Percentiles rank a stretch among this genome's conserved stretches.
Evolutionary conservation across 2,797 vertebrate genomes (phyloP).

Genomic region (Spondyliosoma cantharus): DNA sequence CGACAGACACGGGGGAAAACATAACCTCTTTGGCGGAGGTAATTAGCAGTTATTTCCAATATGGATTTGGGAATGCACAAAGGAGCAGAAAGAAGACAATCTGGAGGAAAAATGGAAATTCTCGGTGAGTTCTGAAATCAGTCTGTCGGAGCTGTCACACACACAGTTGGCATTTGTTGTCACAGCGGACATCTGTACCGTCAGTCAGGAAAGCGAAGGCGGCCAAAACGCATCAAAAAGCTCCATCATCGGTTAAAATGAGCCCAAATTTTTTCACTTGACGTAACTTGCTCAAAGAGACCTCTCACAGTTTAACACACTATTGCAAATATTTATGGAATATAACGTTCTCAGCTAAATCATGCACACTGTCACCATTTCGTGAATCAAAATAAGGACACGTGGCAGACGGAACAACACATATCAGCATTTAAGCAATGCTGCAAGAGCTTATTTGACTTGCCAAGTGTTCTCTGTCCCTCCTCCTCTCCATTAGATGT

Average conservation of each 20-base stretch:
- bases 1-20: no score
- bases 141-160: slow-evolving; percentile 30
- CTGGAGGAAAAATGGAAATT: slow-evolving; percentile 6
- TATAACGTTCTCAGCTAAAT: background rate
- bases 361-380: background rate
- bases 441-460: slow-evolving; percentile 12
- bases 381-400: background rate
- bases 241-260: slow-evolving; percentile 19
- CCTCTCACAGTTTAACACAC: background rate
- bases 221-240: slow-evolving; percentile 27
- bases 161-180: slow-evolving; percentile 27
- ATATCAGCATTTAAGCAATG: slow-evolving; percentile 5
- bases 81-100: slow-evolving; percentile 7
- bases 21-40: no score
- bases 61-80: background rate
- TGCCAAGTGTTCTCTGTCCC: background rate
- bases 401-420: background rate
- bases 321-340: background rate
- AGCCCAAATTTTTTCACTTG: slow-evolving; percentile 6
- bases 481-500: slow-evolving; percentile 15
- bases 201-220: slow-evolving; percentile 26
- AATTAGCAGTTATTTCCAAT: background rate
- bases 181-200: slow-evolving; percentile 47
- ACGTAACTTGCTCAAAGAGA: background rate
- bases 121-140: slow-evolving; percentile 3